Base-by-base conservation (phyloP, 2,888 invertebrate species). In the Eumacrocentrus americanus region DNA sequence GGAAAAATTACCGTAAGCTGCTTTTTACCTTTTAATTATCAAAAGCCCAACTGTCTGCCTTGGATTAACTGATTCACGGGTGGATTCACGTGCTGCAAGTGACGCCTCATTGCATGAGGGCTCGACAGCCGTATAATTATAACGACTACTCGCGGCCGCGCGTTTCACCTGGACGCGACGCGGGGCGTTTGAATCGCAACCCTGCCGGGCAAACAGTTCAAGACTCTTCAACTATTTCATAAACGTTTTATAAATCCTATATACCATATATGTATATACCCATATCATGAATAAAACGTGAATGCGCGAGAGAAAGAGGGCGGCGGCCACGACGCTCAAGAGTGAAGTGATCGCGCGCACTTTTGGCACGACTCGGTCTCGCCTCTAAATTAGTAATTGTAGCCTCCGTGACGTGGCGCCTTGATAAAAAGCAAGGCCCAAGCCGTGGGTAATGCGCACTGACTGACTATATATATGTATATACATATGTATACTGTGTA, bases 311-410 rank as follows among this genome's bases (percentile, higher is more conserved):
- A 71, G 74, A 74, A 73, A 72, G 75, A 74, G 71, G 72, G 75
- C 74, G 72, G 71, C 62, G 50, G 54, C 55, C 44, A 61, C 22
- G 23, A 62, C 62, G 56, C 48, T 56, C 44, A 50, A 56, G 68
- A 64, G 64, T 67, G 63, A 64, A 65, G 71, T 71, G 72, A 75
- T 72, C 34, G 42, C 44, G 42, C 22, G 38, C 48, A 25, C 54
- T 74, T 77, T 76, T 73, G 77, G 74, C 77, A 76, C 76, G 76
- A 76, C 75, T 75, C 65, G 76, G 75, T 78, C 78, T 78, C 78
- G 76, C 78, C 78, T 77, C 77, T 74, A 77, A 78, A 77, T 78
- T 77, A 76, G 77, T 78, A 78, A 78, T 78, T 78, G 77, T 71
- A 78, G 76, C 74, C 77, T 77, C 76, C 74, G 70, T 76, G 78